These are phyloP conservation scores for Zelleria hepariella DNA, from an alignment of 2,888 invertebrate species.

Conservation along the genomic window DNA sequence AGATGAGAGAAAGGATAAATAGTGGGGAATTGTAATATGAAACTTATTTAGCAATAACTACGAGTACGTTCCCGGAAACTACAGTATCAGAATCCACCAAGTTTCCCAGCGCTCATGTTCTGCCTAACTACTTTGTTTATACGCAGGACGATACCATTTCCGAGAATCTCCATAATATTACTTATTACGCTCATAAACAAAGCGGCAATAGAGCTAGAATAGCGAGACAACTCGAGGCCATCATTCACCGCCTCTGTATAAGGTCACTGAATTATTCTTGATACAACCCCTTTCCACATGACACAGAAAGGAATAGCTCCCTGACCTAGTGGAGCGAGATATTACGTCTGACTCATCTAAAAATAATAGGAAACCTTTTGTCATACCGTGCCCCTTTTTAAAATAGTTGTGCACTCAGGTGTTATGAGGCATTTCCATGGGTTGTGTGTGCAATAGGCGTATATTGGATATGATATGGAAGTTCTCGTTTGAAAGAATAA, in stretches of 20 bases:
- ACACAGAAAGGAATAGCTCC: neutral
- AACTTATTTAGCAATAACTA: no score
- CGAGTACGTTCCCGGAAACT: no score
- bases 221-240: neutral
- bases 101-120: no score
- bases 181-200: neutral
- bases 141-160: neutral
- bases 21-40: no score
- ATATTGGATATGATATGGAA: neutral
- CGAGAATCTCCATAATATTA: neutral
- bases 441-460: neutral
- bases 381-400: neutral
- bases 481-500: no score
- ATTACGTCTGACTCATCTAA: neutral
- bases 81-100: no score
- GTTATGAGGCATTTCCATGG: neutral
- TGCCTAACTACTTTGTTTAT: neutral
- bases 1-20: no score
- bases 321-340: neutral
- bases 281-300: neutral
- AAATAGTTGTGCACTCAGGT: neutral
- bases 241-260: neutral
- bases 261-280: neutral
- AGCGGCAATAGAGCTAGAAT: neutral
- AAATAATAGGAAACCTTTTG: neutral